Conservation (phyloP, 2,797 vertebrate species). For the Epinephelus malabaricus region DNA sequence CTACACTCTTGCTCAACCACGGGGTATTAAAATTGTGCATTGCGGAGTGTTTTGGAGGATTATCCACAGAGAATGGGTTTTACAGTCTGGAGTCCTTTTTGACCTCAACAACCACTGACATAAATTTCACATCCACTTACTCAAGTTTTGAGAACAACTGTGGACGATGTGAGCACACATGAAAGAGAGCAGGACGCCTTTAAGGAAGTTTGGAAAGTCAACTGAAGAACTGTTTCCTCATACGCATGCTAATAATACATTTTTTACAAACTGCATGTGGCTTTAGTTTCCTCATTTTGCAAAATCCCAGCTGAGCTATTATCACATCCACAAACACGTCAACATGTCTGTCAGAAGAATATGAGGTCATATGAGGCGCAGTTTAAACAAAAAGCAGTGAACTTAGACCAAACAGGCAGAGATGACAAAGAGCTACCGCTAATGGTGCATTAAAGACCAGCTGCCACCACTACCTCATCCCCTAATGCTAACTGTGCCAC, state of each 20-base stretch:
- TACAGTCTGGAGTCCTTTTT: conserved; percentile 37
- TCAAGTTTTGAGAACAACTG: conserved; percentile 9
- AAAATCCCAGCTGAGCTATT: background rate
- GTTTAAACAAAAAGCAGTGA: background rate
- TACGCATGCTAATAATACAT: background rate
- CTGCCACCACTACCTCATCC: conserved; percentile 8
- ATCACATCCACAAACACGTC: background rate
- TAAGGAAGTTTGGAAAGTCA: conserved; percentile 29
- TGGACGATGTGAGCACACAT: background rate
- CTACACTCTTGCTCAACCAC: conserved; percentile 36
- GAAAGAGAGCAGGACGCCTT: background rate
- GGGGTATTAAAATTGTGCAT: conserved; percentile 28
- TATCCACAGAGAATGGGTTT: conserved; percentile 51
- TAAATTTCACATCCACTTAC: conserved; percentile 27
- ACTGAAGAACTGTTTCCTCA: background rate
- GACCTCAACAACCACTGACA: conserved; percentile 31
- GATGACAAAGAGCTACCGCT: background rate
- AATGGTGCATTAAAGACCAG: conserved; percentile 11
- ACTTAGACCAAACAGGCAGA: background rate
- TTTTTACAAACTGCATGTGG: background rate
- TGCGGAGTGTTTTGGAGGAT: conserved; percentile 47
- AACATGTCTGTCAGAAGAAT: background rate
- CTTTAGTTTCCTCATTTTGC: conserved; percentile 2
- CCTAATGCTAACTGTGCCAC: conserved; percentile 15
- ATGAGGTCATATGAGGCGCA: background rate